A percentile compares a stretch with the other conserved stretches of the same genome.
phyloP scores from a whole-genome alignment of 2,888 invertebrate species.

The Sepioteuthis lessoniana region DNA sequence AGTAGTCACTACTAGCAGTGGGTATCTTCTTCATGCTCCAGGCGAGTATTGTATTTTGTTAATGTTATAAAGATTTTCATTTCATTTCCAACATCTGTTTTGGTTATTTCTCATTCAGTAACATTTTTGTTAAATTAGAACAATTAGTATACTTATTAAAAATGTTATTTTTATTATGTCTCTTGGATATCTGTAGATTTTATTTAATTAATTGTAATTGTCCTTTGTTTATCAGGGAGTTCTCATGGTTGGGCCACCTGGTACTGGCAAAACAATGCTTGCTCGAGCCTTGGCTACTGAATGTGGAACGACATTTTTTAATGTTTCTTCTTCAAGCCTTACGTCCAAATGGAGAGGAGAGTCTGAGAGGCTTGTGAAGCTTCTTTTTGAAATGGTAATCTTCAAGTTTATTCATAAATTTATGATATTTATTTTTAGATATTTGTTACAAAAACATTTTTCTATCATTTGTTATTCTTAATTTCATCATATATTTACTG shows the following conservation, averaged over 20 bases:
- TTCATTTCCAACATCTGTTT: too few relatives aligned
- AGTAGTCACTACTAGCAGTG: too few relatives aligned
- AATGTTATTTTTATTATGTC: too few relatives aligned
- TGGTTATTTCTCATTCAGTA: too few relatives aligned
- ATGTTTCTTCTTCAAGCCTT: constrained; percentile 95
- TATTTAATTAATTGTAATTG: background rate
- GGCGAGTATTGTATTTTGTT: too few relatives aligned
- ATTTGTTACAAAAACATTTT: too few relatives aligned
- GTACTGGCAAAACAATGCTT: constrained; percentile 78
- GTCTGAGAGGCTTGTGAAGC: constrained; percentile 95
- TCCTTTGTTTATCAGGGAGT: constrained; percentile 70
- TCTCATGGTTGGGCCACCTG: constrained; percentile 77
- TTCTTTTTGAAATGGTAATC: constrained; percentile 96
- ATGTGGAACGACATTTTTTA: constrained; percentile 78
- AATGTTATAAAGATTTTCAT: too few relatives aligned
- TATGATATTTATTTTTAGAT: background rate
- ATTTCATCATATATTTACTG: background rate
- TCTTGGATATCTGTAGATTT: background rate
- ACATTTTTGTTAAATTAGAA: too few relatives aligned
- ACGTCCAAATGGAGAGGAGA: constrained; percentile 99
- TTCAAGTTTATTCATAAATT: background rate
- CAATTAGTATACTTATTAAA: too few relatives aligned
- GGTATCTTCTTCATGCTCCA: too few relatives aligned
- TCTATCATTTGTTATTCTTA: constrained; percentile 50
- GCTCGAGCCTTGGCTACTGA: constrained; percentile 78